These are phyloP conservation scores for Varanus salvator DNA, from an alignment of 2,113 vertebrate species.

Conservation along the genomic window DNA sequence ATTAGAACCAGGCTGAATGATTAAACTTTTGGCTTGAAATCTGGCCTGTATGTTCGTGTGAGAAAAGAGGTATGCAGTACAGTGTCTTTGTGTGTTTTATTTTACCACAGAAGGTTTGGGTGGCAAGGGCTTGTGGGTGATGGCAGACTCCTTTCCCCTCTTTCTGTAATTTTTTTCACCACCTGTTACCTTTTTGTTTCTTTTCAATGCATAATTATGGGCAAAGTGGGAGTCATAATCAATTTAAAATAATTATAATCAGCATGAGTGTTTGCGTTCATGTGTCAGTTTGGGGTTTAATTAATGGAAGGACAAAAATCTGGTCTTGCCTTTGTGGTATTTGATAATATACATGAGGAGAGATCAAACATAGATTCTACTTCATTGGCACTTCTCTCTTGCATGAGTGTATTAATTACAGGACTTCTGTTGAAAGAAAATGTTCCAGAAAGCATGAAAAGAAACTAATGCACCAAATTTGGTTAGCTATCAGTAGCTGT, in stretches of 20 bases:
- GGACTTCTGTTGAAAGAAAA: slow-evolving; percentile 37
- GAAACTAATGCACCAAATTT: slow-evolving; percentile 39
- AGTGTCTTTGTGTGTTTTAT: too few relatives aligned
- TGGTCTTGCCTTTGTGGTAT: not conserved
- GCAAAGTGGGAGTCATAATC: not conserved
- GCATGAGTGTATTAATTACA: slow-evolving; percentile 20
- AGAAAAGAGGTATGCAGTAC: too few relatives aligned
- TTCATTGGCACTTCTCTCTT: not conserved
- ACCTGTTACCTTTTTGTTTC: not conserved
- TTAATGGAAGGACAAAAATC: not conserved
- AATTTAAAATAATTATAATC: not conserved
- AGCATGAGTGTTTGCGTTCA: not conserved
- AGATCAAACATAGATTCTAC: slow-evolving; percentile 25
- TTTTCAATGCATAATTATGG: not conserved
- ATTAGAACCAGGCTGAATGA: not conserved
- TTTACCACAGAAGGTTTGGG: not conserved
- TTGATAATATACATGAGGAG: not conserved
- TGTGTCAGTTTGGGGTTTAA: not conserved
- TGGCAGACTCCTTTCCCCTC: not conserved
- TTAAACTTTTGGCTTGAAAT: not conserved
- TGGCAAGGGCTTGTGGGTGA: not conserved
- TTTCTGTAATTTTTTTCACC: too few relatives aligned
- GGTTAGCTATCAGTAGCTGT: slow-evolving; percentile 31
- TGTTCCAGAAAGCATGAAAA: slow-evolving; percentile 38
- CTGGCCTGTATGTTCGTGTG: not conserved